Evolutionary conservation across 2,888 invertebrate species (phyloP), one percentile per base, ranked within the genome.

Genomic region (Rhamnusium bicolor): DNA sequence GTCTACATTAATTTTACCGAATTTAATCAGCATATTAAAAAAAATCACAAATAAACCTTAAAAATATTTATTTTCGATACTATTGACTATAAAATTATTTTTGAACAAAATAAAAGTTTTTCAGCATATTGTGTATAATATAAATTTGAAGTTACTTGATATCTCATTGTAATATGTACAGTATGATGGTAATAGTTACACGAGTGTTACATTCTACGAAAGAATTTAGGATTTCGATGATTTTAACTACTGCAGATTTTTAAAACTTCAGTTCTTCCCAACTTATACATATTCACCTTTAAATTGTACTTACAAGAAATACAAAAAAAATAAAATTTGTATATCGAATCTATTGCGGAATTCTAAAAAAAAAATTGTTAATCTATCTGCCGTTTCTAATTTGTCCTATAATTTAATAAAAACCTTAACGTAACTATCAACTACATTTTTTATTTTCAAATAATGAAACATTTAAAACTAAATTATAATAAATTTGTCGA

Each of bases 401-500:
- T 24, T 24, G 24, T 2, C 2, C 24, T 12, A 10, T 10, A 32
- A 12, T 32, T 32, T 40, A 40, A 40, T 40, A 40, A 40, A 40
- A 40, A 40, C 40, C 40, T 40, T 40, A 40, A 40, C 40, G 40
- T 40, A 40, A 10, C 12, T 40, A 40, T 58, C 40, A 46, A 67
- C 56, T 67, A 67, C 54, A 67, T n/a, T 54, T 21, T 49, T 51
- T 63, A 63, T 63, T 63, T 19, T 62, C 18, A 62, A 7, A 54
- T 14, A 21, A 54, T 18, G 27, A 47, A 29, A 70, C 63, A 70
- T 53, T 56, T 32, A 60, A 16, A 68, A 58, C 29, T 69, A 69
- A 32, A 47, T 24, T 47, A 47, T 65, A 61, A 29, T 61, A 56
- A 68, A 68, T 19, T 51, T 69, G 60, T 69, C 60, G 51, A 47